Base-by-base conservation (phyloP, 2,113 vertebrate genomes). In the Mellivora capensis region DNA sequence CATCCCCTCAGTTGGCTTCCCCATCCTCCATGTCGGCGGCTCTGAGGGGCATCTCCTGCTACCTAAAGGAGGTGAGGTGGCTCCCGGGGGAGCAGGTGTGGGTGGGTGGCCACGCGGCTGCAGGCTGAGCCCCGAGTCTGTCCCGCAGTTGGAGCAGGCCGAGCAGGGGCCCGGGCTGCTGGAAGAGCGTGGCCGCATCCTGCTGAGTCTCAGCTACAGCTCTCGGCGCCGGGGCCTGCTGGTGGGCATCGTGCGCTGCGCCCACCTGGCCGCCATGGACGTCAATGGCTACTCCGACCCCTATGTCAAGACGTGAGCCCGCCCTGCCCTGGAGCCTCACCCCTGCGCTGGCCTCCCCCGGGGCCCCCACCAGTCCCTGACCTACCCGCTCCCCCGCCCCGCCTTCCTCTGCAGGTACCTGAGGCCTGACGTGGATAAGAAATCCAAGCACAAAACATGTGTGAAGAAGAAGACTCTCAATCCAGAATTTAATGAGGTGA, bases 401-500 rank as follows among this genome's bases (percentile, higher is more conserved):
- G 4, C 3, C 21, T 8, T 25, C 34, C 64, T 21, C 6, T 18
- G 64, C 97, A 99, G 99, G 97, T 99, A 99, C 97, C 98, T 99
- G 98, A 99, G 99, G 92, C 99, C 99, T 0, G 99, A 99, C n/a
- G 97, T 99, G 34, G 98, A 99, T 98, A 99, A 99, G 98, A 99
- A 99, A 97, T 99, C 99, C 44, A 99, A 99, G 97, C 99, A 99
- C 97, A 99, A 99, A 98, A 99, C 99, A 0, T 76, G 98, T 0
- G 99, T 99, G 97, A 99, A 99, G 97, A 99, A 99, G 97, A 99
- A 99, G 97, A 99, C 99, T 1, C 99, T 99, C 54, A 99, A 99
- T 97, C 99, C 99, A 0, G 99, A 99, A 96, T 99, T 99, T 97
- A 99, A 99, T 9, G 99, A 99, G 99, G 99, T 99, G 92, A 90